A percentile compares a stretch with the other conserved stretches of the same genome.
phyloP scores from a whole-genome alignment of 1,140 invertebrate genomes.

The Nephotettix cincticeps region DNA sequence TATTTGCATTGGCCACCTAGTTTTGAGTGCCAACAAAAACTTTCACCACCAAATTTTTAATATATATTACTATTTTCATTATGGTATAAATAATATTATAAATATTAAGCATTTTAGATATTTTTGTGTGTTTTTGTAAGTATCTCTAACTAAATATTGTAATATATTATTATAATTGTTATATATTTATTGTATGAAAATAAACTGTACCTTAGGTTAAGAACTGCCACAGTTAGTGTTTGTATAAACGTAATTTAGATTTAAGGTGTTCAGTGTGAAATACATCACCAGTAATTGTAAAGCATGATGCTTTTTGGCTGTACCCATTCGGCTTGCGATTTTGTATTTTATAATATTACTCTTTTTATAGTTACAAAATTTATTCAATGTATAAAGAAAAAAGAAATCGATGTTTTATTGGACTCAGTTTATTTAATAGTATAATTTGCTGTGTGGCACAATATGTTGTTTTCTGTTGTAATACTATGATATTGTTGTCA shows the following conservation, averaged over 20 bases:
- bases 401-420: too few relatives aligned
- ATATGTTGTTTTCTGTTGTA: too few relatives aligned
- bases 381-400: too few relatives aligned
- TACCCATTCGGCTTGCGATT: too few relatives aligned
- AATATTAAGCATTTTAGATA: conserved; percentile 25
- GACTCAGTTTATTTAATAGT: too few relatives aligned
- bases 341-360: too few relatives aligned
- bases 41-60: conserved; percentile 13
- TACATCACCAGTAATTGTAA: conserved; percentile 26
- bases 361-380: too few relatives aligned
- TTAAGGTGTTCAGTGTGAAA: conserved; percentile 28
- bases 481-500: too few relatives aligned
- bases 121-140: conserved; percentile 25
- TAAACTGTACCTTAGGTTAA: conserved; percentile 21
- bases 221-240: conserved; percentile 26
- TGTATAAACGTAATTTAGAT: conserved; percentile 27
- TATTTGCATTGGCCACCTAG: not conserved
- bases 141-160: conserved; percentile 25
- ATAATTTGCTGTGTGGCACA: too few relatives aligned
- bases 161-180: conserved; percentile 29
- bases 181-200: conserved; percentile 28
- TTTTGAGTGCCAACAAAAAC: conserved; percentile 1
- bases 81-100: conserved; percentile 10
- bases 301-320: conserved; percentile 8
- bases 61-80: conserved; percentile 19